A percentile compares a stretch with the other conserved stretches of the same genome.
Evolutionary conservation across 2,888 invertebrate species (phyloP).

Genomic region (Cephus sareptanus): DNA sequence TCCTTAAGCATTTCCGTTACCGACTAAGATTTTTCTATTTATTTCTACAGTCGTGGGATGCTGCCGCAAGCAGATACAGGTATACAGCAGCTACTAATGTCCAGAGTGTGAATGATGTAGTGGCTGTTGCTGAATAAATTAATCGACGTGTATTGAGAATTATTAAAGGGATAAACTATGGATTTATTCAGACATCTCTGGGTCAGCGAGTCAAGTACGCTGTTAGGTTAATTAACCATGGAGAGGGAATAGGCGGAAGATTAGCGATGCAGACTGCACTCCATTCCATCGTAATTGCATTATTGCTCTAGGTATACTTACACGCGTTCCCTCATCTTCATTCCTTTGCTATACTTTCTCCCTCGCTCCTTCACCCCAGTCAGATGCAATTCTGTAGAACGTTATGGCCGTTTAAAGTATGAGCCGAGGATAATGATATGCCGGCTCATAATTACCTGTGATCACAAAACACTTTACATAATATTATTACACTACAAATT

Average conservation of each 20-base stretch:
- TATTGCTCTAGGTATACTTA: conserved; percentile 25
- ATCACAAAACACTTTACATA: background rate
- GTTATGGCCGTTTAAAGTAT: background rate
- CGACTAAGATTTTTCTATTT: background rate
- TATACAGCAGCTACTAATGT: background rate
- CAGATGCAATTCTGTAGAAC: background rate
- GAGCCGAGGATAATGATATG: background rate
- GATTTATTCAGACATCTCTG: conserved; percentile 9
- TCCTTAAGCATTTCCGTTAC: background rate
- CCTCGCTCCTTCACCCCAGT: background rate
- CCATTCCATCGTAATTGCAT: conserved; percentile 37
- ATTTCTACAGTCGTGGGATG: background rate
- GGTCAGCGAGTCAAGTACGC: conserved; percentile 40
- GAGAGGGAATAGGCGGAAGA: background rate
- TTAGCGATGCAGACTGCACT: background rate
- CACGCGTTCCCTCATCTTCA: background rate
- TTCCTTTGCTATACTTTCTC: background rate
- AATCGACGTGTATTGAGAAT: background rate
- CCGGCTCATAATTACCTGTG: background rate
- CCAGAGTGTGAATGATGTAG: background rate
- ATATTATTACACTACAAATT: background rate
- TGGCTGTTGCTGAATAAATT: background rate
- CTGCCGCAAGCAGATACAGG: background rate
- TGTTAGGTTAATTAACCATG: conserved; percentile 3
- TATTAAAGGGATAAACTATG: background rate